Conservation (phyloP, 1,140 invertebrate species). For the Grapholita molesta region DNA sequence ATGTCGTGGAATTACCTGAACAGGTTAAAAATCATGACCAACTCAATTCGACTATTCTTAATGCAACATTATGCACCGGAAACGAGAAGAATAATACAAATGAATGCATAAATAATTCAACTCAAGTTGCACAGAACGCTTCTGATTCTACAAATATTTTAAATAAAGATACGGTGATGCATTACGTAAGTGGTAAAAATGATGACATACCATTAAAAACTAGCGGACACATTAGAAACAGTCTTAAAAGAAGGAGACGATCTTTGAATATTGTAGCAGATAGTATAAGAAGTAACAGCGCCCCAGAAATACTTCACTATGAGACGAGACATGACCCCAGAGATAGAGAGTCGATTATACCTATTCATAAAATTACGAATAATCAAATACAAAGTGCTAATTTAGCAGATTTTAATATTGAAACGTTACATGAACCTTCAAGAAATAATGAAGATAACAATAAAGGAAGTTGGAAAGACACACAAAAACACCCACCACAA, state of each 20-base stretch:
- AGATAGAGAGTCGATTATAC: conserved; percentile 29
- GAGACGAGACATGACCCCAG: conserved; percentile 38
- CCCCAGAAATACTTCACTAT: conserved; percentile 44
- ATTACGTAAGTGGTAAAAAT: conserved; percentile 48
- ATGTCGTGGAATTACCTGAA: background rate
- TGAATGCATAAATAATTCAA: background rate
- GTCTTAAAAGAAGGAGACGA: conserved; percentile 50
- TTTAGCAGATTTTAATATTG: conserved; percentile 62
- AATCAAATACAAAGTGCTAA: conserved; percentile 41
- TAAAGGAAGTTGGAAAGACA: background rate
- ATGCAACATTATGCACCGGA: background rate
- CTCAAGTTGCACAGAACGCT: background rate
- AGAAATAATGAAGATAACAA: conserved; percentile 11
- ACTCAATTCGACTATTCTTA: background rate
- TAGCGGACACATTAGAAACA: conserved; percentile 51
- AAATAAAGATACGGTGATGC: conserved; percentile 37
- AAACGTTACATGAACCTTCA: conserved; percentile 41
- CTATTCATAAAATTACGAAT: conserved; percentile 22
- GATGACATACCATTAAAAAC: conserved; percentile 40
- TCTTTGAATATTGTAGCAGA: conserved; percentile 22
- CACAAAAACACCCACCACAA: background rate
- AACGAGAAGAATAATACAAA: background rate
- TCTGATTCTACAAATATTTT: background rate
- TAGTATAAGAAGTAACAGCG: conserved; percentile 16
- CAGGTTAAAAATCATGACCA: background rate